A percentile compares a stretch with the other conserved stretches of the same genome.
phyloP scores from a whole-genome alignment of 2,797 vertebrate genomes.

The Arvicola amphibius region DNA sequence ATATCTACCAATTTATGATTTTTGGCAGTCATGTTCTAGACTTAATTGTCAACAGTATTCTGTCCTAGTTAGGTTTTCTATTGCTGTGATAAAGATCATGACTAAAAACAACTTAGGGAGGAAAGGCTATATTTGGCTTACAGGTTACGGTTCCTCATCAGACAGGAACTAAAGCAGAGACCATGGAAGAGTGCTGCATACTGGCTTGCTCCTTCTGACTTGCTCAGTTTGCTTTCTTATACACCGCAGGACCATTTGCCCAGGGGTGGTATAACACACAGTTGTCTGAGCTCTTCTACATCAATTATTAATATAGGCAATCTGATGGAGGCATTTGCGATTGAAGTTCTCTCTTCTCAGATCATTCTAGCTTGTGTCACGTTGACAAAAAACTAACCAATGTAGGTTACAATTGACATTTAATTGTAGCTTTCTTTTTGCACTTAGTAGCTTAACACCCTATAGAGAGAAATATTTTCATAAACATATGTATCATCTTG shows the following conservation, averaged over 20 bases:
- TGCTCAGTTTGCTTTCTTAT: not conserved
- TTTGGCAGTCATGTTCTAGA: not conserved
- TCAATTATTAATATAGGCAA: not conserved
- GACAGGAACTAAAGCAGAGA: not conserved
- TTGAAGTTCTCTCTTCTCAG: not conserved
- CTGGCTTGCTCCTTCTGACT: not conserved
- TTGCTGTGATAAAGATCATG: not conserved
- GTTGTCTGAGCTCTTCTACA: not conserved
- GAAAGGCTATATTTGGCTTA: not conserved
- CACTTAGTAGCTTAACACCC: not conserved
- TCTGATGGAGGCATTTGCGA: not conserved
- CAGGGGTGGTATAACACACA: not conserved
- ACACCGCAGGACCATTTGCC: not conserved
- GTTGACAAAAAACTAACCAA: not conserved
- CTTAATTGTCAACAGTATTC: not conserved
- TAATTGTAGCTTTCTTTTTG: not conserved
- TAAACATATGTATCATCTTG: not conserved
- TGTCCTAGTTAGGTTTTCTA: not conserved
- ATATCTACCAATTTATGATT: not conserved
- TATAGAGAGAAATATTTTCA: not conserved
- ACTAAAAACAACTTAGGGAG: not conserved
- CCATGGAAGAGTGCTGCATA: not conserved
- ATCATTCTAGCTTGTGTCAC: not conserved
- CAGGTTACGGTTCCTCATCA: not conserved
- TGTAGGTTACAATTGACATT: not conserved